Evolutionary conservation across 2,888 invertebrate species (phyloP).

Genomic region (Heteromurus nitidus): DNA sequence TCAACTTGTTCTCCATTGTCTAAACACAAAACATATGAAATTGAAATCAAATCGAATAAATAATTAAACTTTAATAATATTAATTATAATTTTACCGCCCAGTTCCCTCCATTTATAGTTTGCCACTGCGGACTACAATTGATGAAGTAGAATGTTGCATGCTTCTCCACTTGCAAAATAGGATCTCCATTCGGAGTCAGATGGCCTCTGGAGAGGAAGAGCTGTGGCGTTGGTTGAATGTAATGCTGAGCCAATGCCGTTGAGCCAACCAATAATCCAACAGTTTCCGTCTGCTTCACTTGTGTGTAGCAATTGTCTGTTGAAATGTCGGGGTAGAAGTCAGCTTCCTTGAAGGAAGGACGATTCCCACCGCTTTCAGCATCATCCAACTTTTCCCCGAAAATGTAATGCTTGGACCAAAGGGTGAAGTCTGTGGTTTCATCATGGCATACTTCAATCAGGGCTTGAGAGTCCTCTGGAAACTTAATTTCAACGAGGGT

Average conservation of each 20-base stretch:
- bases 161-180: constrained; percentile 80
- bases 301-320: constrained; percentile 60
- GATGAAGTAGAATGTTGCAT: constrained; percentile 80
- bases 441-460: constrained; percentile 70
- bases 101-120: constrained; percentile 80
- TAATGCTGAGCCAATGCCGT: constrained; percentile 73
- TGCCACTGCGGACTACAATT: constrained; percentile 84
- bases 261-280: constrained; percentile 73
- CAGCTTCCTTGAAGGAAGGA: constrained; percentile 52
- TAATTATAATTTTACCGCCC: constrained; percentile 76
- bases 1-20: constrained; percentile 45
- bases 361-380: constrained; percentile 69
- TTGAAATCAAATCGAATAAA: too few species aligned
- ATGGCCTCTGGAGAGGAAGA: constrained; percentile 79
- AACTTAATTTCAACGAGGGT: constrained; percentile 57
- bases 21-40: not conserved
- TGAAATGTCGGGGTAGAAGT: constrained; percentile 49
- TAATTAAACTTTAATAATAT: not conserved
- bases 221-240: constrained; percentile 54
- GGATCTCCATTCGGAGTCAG: constrained; percentile 81
- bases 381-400: constrained; percentile 60
- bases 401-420: constrained; percentile 55
- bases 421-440: constrained; percentile 61
- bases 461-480: not conserved
- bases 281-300: constrained; percentile 67